Percentiles rank a stretch among this genome's conserved stretches.
Evolutionary conservation across 2,113 vertebrate species (phyloP).

Genomic region (Rhinichthys klamathensis): DNA sequence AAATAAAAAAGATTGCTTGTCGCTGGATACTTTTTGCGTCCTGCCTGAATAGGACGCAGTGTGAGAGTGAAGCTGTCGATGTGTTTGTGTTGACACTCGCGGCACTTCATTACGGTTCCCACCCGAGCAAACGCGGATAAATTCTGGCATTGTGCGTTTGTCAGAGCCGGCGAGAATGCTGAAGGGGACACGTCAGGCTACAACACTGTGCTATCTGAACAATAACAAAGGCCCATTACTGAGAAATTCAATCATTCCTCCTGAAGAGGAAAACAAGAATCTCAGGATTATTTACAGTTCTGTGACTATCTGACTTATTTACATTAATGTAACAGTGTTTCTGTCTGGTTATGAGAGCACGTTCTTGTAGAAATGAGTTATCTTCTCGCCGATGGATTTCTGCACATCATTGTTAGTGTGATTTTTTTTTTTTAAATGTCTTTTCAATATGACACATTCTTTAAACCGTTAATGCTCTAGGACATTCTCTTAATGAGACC

Average conservation of each 20-base stretch:
- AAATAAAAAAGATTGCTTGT: not conserved
- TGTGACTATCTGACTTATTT: not conserved
- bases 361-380: not conserved
- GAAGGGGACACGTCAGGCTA: not conserved
- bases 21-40: not conserved
- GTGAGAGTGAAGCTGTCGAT: constrained; percentile 5
- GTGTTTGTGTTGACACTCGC: not conserved
- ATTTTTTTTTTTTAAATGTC: not conserved
- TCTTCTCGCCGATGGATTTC: not conserved
- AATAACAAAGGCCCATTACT: constrained; percentile 24
- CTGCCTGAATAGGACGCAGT: not conserved
- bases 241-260: constrained; percentile 44
- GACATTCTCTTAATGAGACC: constrained; percentile 9
- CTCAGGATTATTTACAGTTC: not conserved
- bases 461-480: not conserved
- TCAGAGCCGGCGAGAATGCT: not conserved
- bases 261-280: not conserved
- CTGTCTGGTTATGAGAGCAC: not conserved
- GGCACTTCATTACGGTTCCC: constrained; percentile 22
- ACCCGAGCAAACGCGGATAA: constrained; percentile 24
- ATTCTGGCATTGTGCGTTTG: constrained; percentile 37
- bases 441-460: not conserved
- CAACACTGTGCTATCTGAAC: constrained; percentile 14
- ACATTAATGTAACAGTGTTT: not conserved
- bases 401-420: not conserved